These are phyloP conservation scores for Lycia hirtaria DNA, from an alignment of 2,888 invertebrate species.

Conservation along the genomic window DNA sequence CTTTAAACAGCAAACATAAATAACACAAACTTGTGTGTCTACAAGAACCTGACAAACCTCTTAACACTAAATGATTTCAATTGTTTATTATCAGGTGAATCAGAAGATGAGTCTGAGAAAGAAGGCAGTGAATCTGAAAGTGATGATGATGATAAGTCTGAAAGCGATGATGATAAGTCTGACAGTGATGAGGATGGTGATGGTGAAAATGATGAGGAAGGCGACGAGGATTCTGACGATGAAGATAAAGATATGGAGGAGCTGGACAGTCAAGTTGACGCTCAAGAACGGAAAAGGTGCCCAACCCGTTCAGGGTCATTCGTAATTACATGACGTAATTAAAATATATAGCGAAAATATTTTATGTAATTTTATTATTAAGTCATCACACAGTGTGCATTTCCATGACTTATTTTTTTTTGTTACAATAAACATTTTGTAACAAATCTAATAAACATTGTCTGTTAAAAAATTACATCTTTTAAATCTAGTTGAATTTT, in stretches of 20 bases:
- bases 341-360: no score
- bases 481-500: no score
- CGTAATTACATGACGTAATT: not conserved
- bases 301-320: not conserved
- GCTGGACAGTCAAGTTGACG: constrained; percentile 56
- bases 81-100: constrained; percentile 56
- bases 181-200: constrained; percentile 61
- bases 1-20: not conserved
- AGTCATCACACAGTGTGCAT: no score
- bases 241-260: constrained; percentile 65
- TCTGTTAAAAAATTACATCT: no score
- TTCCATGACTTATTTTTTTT: no score
- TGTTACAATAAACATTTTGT: no score
- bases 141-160: constrained; percentile 50
- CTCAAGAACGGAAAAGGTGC: constrained; percentile 57
- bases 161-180: constrained; percentile 56
- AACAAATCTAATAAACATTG: no score
- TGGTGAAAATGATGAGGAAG: constrained; percentile 54
- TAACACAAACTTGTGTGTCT: not conserved
- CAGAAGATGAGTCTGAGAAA: constrained; percentile 47
- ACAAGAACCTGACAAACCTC: not conserved
- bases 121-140: constrained; percentile 44
- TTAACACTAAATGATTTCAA: not conserved
- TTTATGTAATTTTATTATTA: no score
- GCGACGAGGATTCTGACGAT: constrained; percentile 62